These are phyloP conservation scores for Alcedo quadribrachys DNA, from an alignment of 2,797 vertebrate genomes.

Conservation along the genomic window DNA sequence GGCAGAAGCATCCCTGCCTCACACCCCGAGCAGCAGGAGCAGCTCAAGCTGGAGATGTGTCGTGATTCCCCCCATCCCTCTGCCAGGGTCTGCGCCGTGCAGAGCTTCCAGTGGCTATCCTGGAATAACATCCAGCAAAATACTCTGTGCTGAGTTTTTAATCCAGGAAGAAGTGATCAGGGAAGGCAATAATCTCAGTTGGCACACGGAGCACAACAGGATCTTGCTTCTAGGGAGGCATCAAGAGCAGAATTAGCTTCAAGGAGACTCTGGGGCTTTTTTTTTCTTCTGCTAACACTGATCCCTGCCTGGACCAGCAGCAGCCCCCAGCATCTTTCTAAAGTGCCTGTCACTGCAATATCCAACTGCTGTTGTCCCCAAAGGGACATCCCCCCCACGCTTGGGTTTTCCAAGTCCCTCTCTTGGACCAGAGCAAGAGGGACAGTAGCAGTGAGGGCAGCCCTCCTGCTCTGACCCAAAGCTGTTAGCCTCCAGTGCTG, in stretches of 20 bases:
- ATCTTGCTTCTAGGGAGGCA: constrained; percentile 50
- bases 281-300: constrained; percentile 16
- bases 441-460: not conserved
- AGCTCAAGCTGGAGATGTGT: not conserved
- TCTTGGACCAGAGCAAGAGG: not conserved
- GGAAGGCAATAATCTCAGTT: constrained; percentile 61
- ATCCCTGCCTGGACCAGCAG: constrained; percentile 48
- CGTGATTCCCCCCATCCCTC: not conserved
- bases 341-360: constrained; percentile 47
- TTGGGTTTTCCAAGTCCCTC: not conserved
- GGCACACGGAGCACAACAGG: constrained; percentile 48
- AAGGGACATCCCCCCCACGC: not conserved
- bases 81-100: not conserved
- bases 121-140: not conserved
- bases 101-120: not conserved
- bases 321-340: constrained; percentile 38
- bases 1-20: not conserved
- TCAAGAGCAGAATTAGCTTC: constrained; percentile 44
- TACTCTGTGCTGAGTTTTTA: constrained; percentile 43
- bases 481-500: constrained; percentile 17
- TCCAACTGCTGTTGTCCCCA: not conserved
- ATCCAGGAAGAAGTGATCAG: constrained; percentile 60
- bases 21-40: not conserved
- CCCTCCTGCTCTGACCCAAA: constrained; percentile 10
- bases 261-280: constrained; percentile 28